A percentile compares a stretch with the other conserved stretches of the same genome.
phyloP scores from a whole-genome alignment of 2,888 invertebrate genomes.

The Andrena trimmerana region DNA sequence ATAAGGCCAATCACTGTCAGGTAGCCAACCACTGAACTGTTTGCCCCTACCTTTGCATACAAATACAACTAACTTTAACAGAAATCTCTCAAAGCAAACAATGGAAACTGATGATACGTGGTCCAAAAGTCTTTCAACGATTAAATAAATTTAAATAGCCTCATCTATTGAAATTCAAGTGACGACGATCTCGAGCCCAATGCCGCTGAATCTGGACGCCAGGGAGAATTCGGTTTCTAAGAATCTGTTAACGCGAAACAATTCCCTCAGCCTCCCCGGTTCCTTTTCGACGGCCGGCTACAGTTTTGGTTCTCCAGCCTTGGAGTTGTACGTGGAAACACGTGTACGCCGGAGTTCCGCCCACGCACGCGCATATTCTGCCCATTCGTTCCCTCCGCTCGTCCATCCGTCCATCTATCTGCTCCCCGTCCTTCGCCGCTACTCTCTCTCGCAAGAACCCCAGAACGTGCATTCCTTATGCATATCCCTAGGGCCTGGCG shows the following conservation, averaged over 20 bases:
- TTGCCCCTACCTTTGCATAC: no score
- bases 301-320: constrained; percentile 79
- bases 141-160: no score
- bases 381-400: constrained; percentile 60
- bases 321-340: constrained; percentile 67
- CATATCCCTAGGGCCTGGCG: constrained; percentile 75
- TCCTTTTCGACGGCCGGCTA: constrained; percentile 62
- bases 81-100: no score
- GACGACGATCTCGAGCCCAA: no score
- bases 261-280: constrained; percentile 43
- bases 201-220: no score
- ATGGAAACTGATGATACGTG: no score
- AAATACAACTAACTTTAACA: no score
- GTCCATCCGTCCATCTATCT: constrained; percentile 62
- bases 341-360: constrained; percentile 72
- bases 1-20: no score
- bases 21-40: no score
- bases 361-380: constrained; percentile 78
- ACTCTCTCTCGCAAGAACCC: constrained; percentile 59
- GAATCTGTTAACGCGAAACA: constrained; percentile 24
- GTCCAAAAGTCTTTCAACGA: no score
- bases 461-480: constrained; percentile 67
- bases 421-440: constrained; percentile 65
- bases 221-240: background rate
- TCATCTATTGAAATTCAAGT: no score